Evolutionary conservation across 2,113 vertebrate species (phyloP), one percentile per base, ranked within the genome.

Genomic region (Theropithecus gelada): DNA sequence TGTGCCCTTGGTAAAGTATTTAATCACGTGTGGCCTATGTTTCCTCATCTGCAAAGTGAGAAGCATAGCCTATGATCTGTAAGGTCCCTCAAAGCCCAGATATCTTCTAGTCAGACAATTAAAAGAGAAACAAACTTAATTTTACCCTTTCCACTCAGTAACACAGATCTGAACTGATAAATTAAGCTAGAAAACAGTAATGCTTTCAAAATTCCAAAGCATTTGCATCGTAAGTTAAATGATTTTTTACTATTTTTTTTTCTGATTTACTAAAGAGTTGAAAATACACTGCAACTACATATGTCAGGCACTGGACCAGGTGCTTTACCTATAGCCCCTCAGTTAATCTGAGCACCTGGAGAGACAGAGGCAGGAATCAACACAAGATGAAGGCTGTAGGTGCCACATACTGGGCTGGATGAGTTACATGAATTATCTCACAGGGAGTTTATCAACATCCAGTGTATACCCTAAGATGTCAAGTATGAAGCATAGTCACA

Each of bases 161-260:
- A 93, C 27, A 72, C 40, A 93, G 8, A 7, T 79, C 91, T 92
- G 48, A 76, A 38, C 32, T 64, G 20, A 78, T 88, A 90, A 88
- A 64, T 61, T 9, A 89, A 92, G 61, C 32, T 43, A 80, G 20
- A 75, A 92, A 93, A 87, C 30, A 4, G 59, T 9, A 94, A 68
- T 50, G 11, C 55, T 80, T 82, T 64, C 88, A 81, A 91, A 83
- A 8, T 97, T 82, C 40, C 12, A 84, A 76, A 87, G 10, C 38
- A 80, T 27, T 90, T n/a, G 17, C 11, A 72, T 38, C 1, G 2
- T 57, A 93, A 88, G 10, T 30, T 57, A 66, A 76, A 66, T n/a
- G 81, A 55, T 11, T 48, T 25, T 30, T 64, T 64, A 64, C 5
- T 30, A 64, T 27, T 30, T 64, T 64, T 95, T 94, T 80, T 88